phyloP scores from a whole-genome alignment of 2,113 vertebrate species.

The Nerophis lumbriciformis region DNA sequence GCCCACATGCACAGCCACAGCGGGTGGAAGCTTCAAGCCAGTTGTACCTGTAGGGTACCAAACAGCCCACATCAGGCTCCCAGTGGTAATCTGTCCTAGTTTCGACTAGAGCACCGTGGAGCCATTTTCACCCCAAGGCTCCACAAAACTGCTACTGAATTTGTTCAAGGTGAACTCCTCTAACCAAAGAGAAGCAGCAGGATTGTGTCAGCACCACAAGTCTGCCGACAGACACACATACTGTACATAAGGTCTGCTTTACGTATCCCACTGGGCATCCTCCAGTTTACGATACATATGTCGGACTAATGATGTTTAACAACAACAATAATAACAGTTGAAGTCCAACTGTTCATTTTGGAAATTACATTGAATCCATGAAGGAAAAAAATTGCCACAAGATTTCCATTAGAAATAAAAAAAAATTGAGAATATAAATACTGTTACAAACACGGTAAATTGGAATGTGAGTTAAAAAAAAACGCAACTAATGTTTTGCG shows the following conservation, averaged over 20 bases:
- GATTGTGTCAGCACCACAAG: background rate
- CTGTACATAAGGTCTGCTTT: background rate
- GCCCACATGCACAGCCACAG: constrained; percentile 28
- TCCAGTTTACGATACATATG: no score
- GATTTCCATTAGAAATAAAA: no score
- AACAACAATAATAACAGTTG: no score
- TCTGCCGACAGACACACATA: background rate
- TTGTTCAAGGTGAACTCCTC: constrained; percentile 54
- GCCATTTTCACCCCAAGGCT: constrained; percentile 40
- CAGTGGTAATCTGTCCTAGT: constrained; percentile 54
- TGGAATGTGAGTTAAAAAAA: no score
- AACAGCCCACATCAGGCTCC: constrained; percentile 48
- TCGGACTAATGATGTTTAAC: no score
- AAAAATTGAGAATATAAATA: no score
- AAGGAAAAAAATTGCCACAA: no score
- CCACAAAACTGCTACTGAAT: constrained; percentile 28
- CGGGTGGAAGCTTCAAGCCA: constrained; percentile 39
- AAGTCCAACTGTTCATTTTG: no score
- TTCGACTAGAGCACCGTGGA: constrained; percentile 35
- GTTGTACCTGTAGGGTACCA: constrained; percentile 56
- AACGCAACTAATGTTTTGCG: no score
- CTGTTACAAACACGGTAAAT: no score
- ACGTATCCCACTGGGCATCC: no score
- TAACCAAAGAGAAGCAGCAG: constrained; percentile 19
- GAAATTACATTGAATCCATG: no score